Conservation (phyloP, 2,797 vertebrate species). For the Chelidonichthys spinosus region DNA sequence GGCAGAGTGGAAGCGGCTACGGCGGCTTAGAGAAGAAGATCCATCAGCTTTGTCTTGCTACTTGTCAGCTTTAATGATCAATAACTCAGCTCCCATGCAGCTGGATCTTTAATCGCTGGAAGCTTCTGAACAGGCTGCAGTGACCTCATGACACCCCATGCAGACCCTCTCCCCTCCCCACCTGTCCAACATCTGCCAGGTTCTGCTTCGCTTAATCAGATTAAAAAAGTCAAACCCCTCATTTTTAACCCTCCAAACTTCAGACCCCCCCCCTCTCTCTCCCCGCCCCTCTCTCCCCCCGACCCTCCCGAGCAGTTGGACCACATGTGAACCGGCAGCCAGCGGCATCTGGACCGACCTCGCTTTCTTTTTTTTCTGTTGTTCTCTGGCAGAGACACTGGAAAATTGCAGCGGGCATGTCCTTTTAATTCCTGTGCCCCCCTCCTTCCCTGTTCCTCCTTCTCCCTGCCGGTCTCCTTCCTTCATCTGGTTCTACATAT, state of each 20-base stretch:
- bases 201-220: constrained; percentile 35
- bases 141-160: constrained; percentile 30
- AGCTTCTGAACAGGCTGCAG: constrained; percentile 6
- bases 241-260: neutral
- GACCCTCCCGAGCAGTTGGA: constrained; percentile 53
- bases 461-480: constrained; percentile 48
- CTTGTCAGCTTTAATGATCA: constrained; percentile 19
- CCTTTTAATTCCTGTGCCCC: constrained; percentile 68
- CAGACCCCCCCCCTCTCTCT: neutral
- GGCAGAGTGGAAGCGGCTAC: constrained; percentile 47
- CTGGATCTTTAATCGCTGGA: neutral
- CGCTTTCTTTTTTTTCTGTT: constrained; percentile 49
- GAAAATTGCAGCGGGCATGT: constrained; percentile 78
- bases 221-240: constrained; percentile 38
- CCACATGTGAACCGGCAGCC: constrained; percentile 67
- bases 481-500: neutral
- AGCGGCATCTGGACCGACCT: constrained; percentile 71
- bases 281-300: constrained; percentile 16
- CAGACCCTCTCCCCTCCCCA: constrained; percentile 27
- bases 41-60: neutral
- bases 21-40: constrained; percentile 15
- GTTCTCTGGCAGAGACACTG: constrained; percentile 74
- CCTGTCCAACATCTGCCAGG: constrained; percentile 63
- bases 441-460: constrained; percentile 38
- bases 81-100: constrained; percentile 16